Percentiles rank a stretch among this genome's conserved stretches.
phyloP scores from a whole-genome alignment of 2,888 invertebrate species.

The Baronia brevicornis region DNA sequence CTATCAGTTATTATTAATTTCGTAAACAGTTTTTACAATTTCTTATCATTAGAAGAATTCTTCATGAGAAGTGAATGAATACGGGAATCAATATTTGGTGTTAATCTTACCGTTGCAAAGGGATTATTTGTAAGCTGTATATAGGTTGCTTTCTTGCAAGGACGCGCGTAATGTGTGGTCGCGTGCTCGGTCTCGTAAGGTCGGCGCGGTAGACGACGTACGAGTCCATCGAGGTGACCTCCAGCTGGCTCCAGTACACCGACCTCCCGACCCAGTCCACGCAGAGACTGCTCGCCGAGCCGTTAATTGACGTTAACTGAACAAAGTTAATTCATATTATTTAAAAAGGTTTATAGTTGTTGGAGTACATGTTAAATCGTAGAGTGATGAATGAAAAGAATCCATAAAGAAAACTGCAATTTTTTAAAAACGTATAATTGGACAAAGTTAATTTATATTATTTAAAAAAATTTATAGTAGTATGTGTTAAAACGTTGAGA shows the following conservation, averaged over 20 bases:
- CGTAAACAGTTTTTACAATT: too few relatives aligned
- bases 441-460: too few relatives aligned
- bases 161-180: conserved; percentile 71
- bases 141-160: conserved; percentile 75
- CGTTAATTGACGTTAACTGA: conserved; percentile 62
- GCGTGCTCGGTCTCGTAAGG: conserved; percentile 74
- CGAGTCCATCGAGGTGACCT: conserved; percentile 55
- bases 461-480: too few relatives aligned
- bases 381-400: too few relatives aligned
- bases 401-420: too few relatives aligned
- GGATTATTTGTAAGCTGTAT: conserved; percentile 82
- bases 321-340: too few relatives aligned
- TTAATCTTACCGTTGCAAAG: conserved; percentile 78
- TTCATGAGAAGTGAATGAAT: too few relatives aligned
- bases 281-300: conserved; percentile 77
- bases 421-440: too few relatives aligned
- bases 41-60: too few relatives aligned
- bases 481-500: too few relatives aligned
- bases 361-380: too few relatives aligned
- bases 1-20: too few relatives aligned
- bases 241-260: conserved; percentile 86
- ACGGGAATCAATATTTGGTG: not conserved
- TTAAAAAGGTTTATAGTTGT: not conserved
- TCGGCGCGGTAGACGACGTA: conserved; percentile 79
- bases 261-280: conserved; percentile 92